Evolutionary conservation across 2,888 invertebrate genomes (phyloP), one percentile per base, ranked within the genome.

Genomic region (Parapristionchus giblindavisi): DNA sequence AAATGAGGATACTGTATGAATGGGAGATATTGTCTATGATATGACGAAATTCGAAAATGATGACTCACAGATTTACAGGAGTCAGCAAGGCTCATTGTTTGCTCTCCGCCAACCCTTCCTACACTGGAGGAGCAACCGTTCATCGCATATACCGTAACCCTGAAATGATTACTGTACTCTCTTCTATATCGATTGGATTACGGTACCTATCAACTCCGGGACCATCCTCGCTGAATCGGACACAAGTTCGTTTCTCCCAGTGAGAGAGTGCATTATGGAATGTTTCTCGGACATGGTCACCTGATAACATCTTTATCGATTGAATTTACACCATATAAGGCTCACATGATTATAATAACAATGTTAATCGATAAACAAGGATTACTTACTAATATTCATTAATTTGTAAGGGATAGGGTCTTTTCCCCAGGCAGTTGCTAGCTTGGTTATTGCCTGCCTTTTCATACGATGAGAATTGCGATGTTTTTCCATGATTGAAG

Each of bases 51-150:
- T n/a, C n/a, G n/a, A n/a, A 56, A 56, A n/a, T 27, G 3, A 27
- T 32, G 8, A 61, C 61, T 61, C 40, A 61, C 61, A 21, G 61
- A 61, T 11, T 61, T 61, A 40, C 61, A 61, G 11, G 61, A 61
- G 40, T 61, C 61, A 24, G 61, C 61, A 24, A 61, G 24, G 40
- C 61, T 61, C 61, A 61, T 61, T 27, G 61, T 61, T 27, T 61
- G 61, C 24, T 61, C 61, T 38, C 61, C 61, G 6, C 61, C 61
- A 32, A 61, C 61, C 34, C 38, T 61, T 40, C 61, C 61, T 40
- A 61, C 61, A 40, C 38, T 61, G 27, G 61, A 61, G 4, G 61
- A 61, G 27, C 61, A 61, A 2, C 61, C 61, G 24, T 61, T 40
- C 24, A 40, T 61, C 24, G 61, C 61, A 5, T 61, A 61, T 0